Percentiles rank a stretch among this genome's conserved stretches.
phyloP scores from a whole-genome alignment of 2,113 vertebrate genomes.

The Oostethus manadensis region DNA sequence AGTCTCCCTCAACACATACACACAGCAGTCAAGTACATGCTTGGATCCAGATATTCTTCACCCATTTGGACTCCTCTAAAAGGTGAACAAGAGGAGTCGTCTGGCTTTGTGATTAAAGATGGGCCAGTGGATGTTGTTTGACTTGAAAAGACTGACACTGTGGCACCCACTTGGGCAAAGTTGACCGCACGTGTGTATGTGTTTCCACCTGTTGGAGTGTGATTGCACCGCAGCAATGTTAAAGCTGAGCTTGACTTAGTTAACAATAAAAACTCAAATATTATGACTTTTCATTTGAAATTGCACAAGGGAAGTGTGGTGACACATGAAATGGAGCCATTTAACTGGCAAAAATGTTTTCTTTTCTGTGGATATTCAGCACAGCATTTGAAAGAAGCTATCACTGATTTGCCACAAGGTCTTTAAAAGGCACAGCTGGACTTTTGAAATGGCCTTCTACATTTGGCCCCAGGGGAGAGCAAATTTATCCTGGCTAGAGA shows the following conservation, averaged over 20 bases:
- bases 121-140: slow-evolving; percentile 39
- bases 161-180: slow-evolving; percentile 17
- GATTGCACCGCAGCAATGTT: slow-evolving; percentile 39
- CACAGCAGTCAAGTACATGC: slow-evolving; percentile 18
- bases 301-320: slow-evolving; percentile 33
- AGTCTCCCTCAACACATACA: slow-evolving; percentile 28
- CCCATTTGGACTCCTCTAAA: slow-evolving; percentile 30
- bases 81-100: slow-evolving; percentile 33
- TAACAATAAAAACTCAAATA: slow-evolving; percentile 45
- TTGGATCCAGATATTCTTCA: slow-evolving; percentile 28
- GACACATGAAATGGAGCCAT: slow-evolving; percentile 47
- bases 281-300: slow-evolving; percentile 48
- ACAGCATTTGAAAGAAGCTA: slow-evolving; percentile 36
- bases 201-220: slow-evolving; percentile 36
- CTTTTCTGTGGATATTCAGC: slow-evolving; percentile 35
- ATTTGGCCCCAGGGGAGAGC: slow-evolving; percentile 35
- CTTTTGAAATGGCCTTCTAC: slow-evolving; percentile 51
- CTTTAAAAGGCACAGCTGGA: slow-evolving; percentile 56
- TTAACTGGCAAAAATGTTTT: slow-evolving; percentile 20
- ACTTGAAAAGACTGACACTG: slow-evolving; percentile 43
- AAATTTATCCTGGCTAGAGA: slow-evolving; percentile 31
- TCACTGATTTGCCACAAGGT: slow-evolving; percentile 45
- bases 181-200: slow-evolving; percentile 17
- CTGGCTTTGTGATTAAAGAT: slow-evolving; percentile 24
- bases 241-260: slow-evolving; percentile 33